Conservation (phyloP, 2,113 vertebrate genomes). For the Mastomys coucha region DNA sequence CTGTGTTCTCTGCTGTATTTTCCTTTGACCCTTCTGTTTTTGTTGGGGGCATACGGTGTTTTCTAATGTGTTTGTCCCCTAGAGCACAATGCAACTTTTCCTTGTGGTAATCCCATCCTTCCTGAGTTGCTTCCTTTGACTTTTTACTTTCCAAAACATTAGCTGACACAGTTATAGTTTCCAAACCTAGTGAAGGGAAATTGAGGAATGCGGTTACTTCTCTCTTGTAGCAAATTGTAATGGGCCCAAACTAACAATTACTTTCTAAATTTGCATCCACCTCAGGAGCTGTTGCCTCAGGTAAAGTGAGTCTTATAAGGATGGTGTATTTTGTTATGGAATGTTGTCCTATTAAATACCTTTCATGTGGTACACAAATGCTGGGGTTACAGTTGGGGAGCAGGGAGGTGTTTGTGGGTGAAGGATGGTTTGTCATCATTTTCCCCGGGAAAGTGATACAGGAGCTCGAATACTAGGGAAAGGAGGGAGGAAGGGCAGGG, state of each 20-base stretch:
- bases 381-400: fast-evolving
- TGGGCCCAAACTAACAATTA: slow-evolving; percentile 46
- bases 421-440: background rate
- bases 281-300: background rate
- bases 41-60: slow-evolving; percentile 33
- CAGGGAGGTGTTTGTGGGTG: background rate
- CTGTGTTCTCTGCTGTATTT: slow-evolving; percentile 80
- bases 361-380: background rate
- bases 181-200: slow-evolving; percentile 83
- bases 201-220: background rate
- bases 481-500: background rate
- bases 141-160: slow-evolving; percentile 84
- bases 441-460: background rate
- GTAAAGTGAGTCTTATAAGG: background rate
- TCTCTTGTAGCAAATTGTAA: slow-evolving; percentile 26
- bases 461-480: background rate
- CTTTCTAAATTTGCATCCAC: background rate
- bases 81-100: slow-evolving; percentile 70
- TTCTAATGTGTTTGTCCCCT: slow-evolving; percentile 72
- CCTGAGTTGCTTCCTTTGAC: slow-evolving; percentile 82
- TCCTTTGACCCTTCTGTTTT: slow-evolving; percentile 81
- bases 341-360: background rate
- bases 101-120: slow-evolving; percentile 84
- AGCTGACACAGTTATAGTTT: slow-evolving; percentile 81
- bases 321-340: background rate